phyloP scores from a whole-genome alignment of 2,113 vertebrate genomes.

The Lepus timidus region DNA sequence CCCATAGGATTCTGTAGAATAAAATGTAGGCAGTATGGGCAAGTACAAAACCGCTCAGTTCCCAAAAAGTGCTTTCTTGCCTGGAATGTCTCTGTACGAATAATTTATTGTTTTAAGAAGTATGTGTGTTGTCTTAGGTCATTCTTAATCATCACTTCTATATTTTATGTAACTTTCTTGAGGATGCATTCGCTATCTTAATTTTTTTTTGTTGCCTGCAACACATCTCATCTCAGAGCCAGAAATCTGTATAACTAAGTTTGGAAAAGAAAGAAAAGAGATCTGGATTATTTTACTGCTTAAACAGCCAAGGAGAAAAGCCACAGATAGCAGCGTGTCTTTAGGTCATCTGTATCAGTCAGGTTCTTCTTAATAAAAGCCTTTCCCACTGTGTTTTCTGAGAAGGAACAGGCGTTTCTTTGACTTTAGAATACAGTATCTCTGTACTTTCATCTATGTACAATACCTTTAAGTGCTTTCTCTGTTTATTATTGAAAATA shows the following conservation, averaged over 20 bases:
- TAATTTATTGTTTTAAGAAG: not conserved
- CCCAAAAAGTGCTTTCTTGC: not conserved
- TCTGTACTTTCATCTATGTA: not conserved
- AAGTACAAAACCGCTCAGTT: not conserved
- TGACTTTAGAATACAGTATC: not conserved
- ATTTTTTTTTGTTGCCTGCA: not conserved
- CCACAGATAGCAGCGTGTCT: rapidly evolving
- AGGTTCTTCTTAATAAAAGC: not conserved
- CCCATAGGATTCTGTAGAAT: constrained; percentile 16
- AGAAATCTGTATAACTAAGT: not conserved
- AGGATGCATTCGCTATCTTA: not conserved
- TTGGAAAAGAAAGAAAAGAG: not conserved
- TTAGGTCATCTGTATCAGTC: not conserved
- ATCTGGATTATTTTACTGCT: not conserved
- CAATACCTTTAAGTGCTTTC: not conserved
- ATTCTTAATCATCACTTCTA: not conserved
- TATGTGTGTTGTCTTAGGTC: not conserved
- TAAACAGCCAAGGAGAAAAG: not conserved
- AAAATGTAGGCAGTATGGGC: not conserved
- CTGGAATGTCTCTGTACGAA: not conserved
- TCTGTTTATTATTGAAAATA: not conserved
- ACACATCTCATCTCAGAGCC: not conserved
- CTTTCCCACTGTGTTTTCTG: not conserved
- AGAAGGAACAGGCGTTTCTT: not conserved
- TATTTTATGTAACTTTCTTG: not conserved